Percentiles rank a stretch among this genome's conserved stretches.
Evolutionary conservation across 2,888 invertebrate species (phyloP).

Genomic region (Torymus auratus): DNA sequence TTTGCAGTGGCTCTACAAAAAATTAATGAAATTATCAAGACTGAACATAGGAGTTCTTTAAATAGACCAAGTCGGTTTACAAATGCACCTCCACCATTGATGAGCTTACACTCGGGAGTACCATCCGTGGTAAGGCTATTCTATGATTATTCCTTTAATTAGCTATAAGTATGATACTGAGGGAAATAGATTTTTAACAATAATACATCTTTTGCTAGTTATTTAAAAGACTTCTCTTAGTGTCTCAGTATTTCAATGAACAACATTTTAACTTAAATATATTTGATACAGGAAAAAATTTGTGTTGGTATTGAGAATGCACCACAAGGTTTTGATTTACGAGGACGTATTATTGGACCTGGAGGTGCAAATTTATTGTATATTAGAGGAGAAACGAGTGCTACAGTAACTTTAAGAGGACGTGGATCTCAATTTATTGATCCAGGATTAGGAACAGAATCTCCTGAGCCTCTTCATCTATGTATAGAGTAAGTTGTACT

Average conservation of each 20-base stretch:
- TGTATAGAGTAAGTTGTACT: slow-evolving; percentile 81
- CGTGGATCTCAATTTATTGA: slow-evolving; percentile 82
- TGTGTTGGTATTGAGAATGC: slow-evolving; percentile 87
- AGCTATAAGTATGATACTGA: slow-evolving; percentile 1
- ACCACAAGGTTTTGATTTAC: slow-evolving; percentile 86
- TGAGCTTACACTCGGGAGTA: slow-evolving; percentile 75
- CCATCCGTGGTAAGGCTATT: slow-evolving; percentile 69
- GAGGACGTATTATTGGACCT: slow-evolving; percentile 85
- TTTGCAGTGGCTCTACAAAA: slow-evolving; percentile 78
- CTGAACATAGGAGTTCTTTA: slow-evolving; percentile 73
- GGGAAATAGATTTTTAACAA: slow-evolving; percentile 15
- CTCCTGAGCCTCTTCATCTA: slow-evolving; percentile 86
- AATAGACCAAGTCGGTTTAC: slow-evolving; percentile 76
- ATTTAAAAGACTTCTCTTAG: slow-evolving; percentile 22
- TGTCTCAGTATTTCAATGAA: slow-evolving; percentile 16
- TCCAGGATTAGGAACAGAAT: slow-evolving; percentile 79
- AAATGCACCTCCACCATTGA: slow-evolving; percentile 77
- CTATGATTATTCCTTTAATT: slow-evolving; percentile 37
- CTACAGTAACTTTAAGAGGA: slow-evolving; percentile 85
- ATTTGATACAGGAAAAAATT: slow-evolving; percentile 82
- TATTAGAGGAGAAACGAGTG: slow-evolving; percentile 87
- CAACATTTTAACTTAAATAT: slow-evolving; percentile 25
- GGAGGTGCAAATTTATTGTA: slow-evolving; percentile 86
- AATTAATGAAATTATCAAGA: slow-evolving; percentile 79
- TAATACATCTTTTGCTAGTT: not conserved